Percentiles rank a stretch among this genome's conserved stretches.
These are phyloP conservation scores for Tiaroga cobitis DNA, from an alignment of 2,797 vertebrate genomes.

Conservation along the genomic window DNA sequence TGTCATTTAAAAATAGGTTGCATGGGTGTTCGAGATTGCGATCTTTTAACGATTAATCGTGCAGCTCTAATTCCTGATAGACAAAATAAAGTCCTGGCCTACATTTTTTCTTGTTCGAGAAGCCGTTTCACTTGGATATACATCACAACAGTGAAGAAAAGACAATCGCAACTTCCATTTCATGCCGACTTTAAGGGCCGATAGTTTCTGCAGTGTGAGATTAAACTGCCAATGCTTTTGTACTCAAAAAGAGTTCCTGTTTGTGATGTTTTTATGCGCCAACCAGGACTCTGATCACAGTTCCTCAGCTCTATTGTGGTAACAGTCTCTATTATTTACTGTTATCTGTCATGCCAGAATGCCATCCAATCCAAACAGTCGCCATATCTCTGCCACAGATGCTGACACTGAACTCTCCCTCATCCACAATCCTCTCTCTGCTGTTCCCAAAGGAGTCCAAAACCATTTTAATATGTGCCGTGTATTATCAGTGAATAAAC, in stretches of 20 bases:
- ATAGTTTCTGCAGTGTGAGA: neutral
- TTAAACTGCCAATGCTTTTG: neutral
- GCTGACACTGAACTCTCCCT: constrained; percentile 17
- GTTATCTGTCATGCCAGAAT: constrained; percentile 34
- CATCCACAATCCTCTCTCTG: constrained; percentile 37
- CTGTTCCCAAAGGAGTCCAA: constrained; percentile 28
- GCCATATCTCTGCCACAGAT: constrained; percentile 38
- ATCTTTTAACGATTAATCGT: neutral
- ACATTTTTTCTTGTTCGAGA: neutral
- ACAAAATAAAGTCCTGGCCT: neutral
- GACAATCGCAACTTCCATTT: too few relatives aligned
- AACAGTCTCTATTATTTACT: constrained; percentile 23
- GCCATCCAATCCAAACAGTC: constrained; percentile 19
- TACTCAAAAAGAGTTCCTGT: neutral
- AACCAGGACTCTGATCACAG: constrained; percentile 12
- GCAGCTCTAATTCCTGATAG: neutral
- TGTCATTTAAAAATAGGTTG: too few relatives aligned
- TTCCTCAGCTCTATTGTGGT: neutral
- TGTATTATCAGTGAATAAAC: constrained; percentile 37
- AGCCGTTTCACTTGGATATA: neutral
- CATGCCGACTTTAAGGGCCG: neutral
- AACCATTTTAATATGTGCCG: constrained; percentile 21
- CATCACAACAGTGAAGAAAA: too few relatives aligned
- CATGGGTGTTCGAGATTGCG: neutral
- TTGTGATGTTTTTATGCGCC: neutral